Evolutionary conservation across 2,797 vertebrate species (phyloP).

Genomic region (Pitangus sulphuratus): DNA sequence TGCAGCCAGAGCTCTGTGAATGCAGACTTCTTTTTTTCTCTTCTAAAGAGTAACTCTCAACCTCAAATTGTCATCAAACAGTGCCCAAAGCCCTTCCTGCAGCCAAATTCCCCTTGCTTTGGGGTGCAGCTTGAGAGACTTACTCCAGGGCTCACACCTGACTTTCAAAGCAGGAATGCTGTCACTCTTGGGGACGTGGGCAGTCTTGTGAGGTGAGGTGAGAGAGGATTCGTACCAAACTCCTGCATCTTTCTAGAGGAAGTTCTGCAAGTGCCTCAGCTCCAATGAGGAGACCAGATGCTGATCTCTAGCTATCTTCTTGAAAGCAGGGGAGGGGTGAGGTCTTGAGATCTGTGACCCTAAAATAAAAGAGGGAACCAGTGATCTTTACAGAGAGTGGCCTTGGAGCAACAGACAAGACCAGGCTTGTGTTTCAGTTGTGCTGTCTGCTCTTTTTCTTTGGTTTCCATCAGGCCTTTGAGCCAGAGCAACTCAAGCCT

Average conservation of each 20-base stretch:
- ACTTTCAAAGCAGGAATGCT: not conserved
- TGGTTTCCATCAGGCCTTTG: not conserved
- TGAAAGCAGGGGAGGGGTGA: not conserved
- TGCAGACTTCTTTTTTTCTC: not conserved
- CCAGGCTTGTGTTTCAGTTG: not conserved
- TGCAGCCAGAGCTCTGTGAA: not conserved
- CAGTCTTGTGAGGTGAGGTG: not conserved
- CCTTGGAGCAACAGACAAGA: not conserved
- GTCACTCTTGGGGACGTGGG: rapidly evolving
- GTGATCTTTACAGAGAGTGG: not conserved
- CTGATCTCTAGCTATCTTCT: not conserved
- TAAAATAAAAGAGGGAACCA: not conserved
- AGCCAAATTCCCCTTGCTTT: not conserved
- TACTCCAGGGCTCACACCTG: rapidly evolving
- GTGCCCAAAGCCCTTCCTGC: not conserved
- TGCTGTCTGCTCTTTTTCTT: not conserved
- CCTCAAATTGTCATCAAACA: not conserved
- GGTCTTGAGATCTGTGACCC: not conserved
- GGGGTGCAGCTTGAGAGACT: not conserved
- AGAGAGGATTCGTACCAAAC: rapidly evolving
- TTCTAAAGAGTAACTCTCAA: not conserved
- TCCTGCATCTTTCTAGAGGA: not conserved
- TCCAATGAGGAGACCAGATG: not conserved
- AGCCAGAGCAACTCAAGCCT: not conserved
- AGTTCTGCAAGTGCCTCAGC: not conserved